Evolutionary conservation across 2,113 vertebrate species (phyloP).

Genomic region (Calypte anna): DNA sequence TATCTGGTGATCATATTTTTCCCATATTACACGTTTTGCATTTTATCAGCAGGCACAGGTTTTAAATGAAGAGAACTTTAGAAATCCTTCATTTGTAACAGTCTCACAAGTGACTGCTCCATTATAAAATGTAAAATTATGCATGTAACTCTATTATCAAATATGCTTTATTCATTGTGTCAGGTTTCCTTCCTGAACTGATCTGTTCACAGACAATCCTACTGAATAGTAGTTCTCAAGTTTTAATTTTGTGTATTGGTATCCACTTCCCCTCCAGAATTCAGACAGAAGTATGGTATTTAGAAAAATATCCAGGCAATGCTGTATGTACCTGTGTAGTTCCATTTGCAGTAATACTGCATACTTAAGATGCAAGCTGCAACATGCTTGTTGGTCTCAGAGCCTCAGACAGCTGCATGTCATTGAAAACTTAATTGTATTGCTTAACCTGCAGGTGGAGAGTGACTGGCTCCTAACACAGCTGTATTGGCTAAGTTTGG

Average conservation of each 20-base stretch:
- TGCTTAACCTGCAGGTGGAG: neutral
- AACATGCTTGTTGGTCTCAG: neutral
- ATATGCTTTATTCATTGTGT: neutral
- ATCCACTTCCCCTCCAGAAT: neutral
- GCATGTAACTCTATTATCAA: neutral
- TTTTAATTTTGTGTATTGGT: neutral
- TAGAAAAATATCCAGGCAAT: neutral
- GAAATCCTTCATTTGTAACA: neutral
- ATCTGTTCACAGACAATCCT: neutral
- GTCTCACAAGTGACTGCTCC: neutral
- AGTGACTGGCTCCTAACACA: neutral
- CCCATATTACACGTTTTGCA: fast-evolving
- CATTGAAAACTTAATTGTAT: neutral
- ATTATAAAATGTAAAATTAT: neutral
- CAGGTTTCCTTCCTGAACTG: neutral
- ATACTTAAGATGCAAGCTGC: neutral
- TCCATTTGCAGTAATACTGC: neutral
- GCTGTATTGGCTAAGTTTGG: neutral
- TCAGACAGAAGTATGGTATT: neutral
- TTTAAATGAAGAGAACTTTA: neutral
- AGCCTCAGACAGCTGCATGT: neutral
- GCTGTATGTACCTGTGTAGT: neutral
- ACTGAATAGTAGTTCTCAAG: neutral
- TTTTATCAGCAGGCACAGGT: neutral
- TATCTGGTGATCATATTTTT: neutral